Conservation (phyloP, 2,113 vertebrate species). For the Galemys pyrenaicus region DNA sequence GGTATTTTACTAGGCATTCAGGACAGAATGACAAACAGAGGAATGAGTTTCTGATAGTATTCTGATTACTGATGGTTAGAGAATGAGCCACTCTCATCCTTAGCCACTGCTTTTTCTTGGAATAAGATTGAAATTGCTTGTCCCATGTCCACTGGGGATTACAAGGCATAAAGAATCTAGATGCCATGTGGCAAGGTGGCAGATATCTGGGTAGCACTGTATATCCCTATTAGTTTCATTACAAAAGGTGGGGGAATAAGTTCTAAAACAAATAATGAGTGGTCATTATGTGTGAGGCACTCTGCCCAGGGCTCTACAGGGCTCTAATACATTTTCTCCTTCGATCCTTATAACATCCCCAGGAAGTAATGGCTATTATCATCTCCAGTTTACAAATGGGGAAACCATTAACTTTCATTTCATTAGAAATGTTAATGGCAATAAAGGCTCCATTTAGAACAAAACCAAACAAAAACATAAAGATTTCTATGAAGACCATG, state of each 20-base stretch:
- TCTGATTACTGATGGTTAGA: neutral
- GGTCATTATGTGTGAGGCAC: neutral
- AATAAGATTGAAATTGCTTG: constrained; percentile 18
- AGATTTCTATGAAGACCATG: neutral
- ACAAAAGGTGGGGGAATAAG: neutral
- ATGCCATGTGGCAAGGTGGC: neutral
- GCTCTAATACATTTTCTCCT: neutral
- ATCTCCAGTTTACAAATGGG: constrained; percentile 1
- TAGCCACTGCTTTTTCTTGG: neutral
- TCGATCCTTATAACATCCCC: neutral
- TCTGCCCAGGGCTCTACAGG: neutral
- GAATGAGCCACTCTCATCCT: neutral
- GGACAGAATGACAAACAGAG: neutral
- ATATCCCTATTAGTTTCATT: neutral
- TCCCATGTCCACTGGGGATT: neutral
- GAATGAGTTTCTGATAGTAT: neutral
- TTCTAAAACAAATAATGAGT: neutral
- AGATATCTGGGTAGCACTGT: neutral
- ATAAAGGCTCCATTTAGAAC: constrained; percentile 9
- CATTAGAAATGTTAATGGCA: neutral
- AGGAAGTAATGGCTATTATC: neutral
- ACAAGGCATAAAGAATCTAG: neutral
- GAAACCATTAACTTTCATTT: neutral
- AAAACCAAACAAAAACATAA: constrained; percentile 19
- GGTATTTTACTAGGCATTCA: neutral